Percentiles rank a stretch among this genome's conserved stretches.
Evolutionary conservation across 2,888 invertebrate species (phyloP).

Genomic region (Emmelina monodactyla): DNA sequence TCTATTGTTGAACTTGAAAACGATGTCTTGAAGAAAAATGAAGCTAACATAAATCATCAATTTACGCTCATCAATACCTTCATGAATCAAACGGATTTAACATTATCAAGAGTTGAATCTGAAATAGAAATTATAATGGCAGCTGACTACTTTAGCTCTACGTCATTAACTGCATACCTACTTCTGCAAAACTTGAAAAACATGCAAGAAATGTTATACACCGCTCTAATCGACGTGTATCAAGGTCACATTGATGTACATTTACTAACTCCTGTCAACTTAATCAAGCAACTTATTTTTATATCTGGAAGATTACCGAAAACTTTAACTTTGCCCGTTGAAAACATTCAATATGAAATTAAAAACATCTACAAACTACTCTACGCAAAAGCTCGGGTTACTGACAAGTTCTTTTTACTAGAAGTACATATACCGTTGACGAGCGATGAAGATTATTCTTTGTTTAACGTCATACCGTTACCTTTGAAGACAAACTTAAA

Average conservation of each 20-base stretch:
- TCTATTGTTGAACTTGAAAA: conserved; percentile 10
- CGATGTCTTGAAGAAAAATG: conserved; percentile 8
- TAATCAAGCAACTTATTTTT: conserved; percentile 11
- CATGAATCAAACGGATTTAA: conserved; percentile 6
- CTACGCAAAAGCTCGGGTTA: conserved; percentile 14
- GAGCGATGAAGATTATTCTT: conserved; percentile 10
- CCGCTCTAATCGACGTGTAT: conserved; percentile 15
- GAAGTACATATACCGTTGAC: conserved; percentile 9
- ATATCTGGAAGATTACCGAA: conserved; percentile 15
- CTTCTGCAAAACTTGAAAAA: conserved; percentile 7
- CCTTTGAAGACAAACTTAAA: conserved; percentile 7
- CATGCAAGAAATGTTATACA: conserved; percentile 15
- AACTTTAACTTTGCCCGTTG: conserved; percentile 11
- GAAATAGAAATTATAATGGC: conserved; percentile 4
- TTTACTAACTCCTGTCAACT: conserved; percentile 11
- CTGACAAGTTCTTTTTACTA: conserved; percentile 12
- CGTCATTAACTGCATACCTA: conserved; percentile 6
- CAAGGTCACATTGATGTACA: conserved; percentile 17
- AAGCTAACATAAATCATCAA: conserved; percentile 1
- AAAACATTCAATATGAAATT: conserved; percentile 12
- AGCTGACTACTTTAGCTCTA: conserved; percentile 8
- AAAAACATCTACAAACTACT: conserved; percentile 15
- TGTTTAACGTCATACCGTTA: conserved; percentile 10
- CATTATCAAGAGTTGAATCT: conserved; percentile 1
- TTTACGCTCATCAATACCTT: conserved; percentile 4